Evolutionary conservation across 1,140 invertebrate genomes (phyloP), one percentile per base, ranked within the genome.

Genomic region (Orius insidiosus): DNA sequence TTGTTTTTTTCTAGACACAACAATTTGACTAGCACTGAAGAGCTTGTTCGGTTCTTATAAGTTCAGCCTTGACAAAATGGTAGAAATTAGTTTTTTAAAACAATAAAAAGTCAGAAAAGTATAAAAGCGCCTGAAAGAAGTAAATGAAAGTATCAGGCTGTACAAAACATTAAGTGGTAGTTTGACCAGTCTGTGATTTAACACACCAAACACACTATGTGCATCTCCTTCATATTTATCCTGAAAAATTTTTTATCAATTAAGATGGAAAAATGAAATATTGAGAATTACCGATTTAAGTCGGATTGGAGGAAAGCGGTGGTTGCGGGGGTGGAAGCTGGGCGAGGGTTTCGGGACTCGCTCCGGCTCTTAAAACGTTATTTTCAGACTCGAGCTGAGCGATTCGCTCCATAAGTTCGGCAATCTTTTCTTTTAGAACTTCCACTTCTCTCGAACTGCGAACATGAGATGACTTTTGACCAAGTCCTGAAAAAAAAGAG

Each of bases 401-500:
- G 60, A 94, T 93, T 59, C 85, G 76, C 59, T 94, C 90, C 75
- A 90, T 85, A 52, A 98, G 71, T 65, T 93, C 87, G 13, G 84
- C 80, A 61, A 97, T 97, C 65, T 85, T 88, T 65, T 94, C 85
- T 63, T 94, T 94, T n/a, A 98, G 68, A 33, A 93, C 89, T 65
- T 96, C 90, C 36, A 98, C 92, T 68, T 98, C 93, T 66, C 89
- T 50, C 92, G 76, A 56, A 97, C 90, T 53, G 92, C 90, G 65
- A 92, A 94, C 89, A 96, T 97, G 63, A 98, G 70, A 74, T 97
- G 93, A 67, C 84, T 92, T 68, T 97, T 97, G 51, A 97, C 92
- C 63, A 96, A 74, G 71, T 97, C 93, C 90, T 95, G n/a, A n/a
- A n/a, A 46, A 76, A 74, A 53, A 61, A 62, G 43, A 60, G 36